A percentile compares a stretch with the other conserved stretches of the same genome.
Evolutionary conservation across 2,113 vertebrate genomes (phyloP).

Genomic region (Atlantisia rogersi): DNA sequence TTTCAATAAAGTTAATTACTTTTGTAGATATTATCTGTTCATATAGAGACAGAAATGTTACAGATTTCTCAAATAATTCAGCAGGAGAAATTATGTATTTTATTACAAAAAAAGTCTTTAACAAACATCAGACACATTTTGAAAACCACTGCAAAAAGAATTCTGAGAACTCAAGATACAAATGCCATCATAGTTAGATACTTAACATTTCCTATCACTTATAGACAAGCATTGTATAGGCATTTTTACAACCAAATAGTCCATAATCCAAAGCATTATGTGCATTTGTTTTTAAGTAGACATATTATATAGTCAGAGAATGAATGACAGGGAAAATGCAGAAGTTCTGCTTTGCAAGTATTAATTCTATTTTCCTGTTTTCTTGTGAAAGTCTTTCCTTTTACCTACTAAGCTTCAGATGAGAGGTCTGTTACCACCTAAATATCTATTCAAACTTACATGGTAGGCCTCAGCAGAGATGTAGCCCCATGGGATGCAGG

Average conservation of each 20-base stretch:
- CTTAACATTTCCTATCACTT: not conserved
- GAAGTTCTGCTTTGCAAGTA: not conserved
- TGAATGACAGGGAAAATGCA: not conserved
- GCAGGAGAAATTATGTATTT: not conserved
- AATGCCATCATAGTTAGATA: not conserved
- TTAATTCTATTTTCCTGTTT: not conserved
- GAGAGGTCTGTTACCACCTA: not conserved
- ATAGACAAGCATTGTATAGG: not conserved
- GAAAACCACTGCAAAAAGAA: not conserved
- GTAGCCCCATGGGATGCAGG: no score
- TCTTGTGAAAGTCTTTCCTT: not conserved
- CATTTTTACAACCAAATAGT: not conserved
- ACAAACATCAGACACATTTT: not conserved
- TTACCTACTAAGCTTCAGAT: not conserved
- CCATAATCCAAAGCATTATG: not conserved
- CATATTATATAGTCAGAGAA: not conserved
- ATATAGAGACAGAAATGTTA: not conserved
- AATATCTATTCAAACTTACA: not conserved
- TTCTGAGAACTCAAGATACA: not conserved
- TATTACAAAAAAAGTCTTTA: not conserved
- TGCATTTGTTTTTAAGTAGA: not conserved
- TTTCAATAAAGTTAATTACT: not conserved
- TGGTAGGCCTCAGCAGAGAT: not conserved
- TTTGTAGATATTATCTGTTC: constrained; percentile 10
- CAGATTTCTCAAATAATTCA: not conserved